A percentile compares a stretch with the other conserved stretches of the same genome.
Evolutionary conservation across 1,140 invertebrate species (phyloP).

Genomic region (Pissodes strobi): DNA sequence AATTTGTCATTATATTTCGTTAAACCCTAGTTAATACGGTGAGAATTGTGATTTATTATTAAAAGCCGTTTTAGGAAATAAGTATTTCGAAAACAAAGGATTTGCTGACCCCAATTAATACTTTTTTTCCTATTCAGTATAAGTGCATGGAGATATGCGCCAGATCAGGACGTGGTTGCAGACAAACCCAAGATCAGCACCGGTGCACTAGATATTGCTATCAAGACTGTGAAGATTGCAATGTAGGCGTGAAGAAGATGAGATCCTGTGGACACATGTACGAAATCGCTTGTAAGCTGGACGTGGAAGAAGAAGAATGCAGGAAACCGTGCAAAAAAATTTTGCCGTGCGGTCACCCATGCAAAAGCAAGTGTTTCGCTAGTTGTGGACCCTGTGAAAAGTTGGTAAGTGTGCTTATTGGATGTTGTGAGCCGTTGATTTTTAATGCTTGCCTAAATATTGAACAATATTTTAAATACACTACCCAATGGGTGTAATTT

Average conservation of each 20-base stretch:
- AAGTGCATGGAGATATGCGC: conserved; percentile 58
- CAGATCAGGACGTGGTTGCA: conserved; percentile 55
- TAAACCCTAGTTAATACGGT: background rate
- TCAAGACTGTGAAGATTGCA: conserved; percentile 60
- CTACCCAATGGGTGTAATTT: no score
- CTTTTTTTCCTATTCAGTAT: conserved; percentile 52
- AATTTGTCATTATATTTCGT: background rate
- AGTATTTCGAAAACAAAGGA: no score
- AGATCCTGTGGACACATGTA: conserved; percentile 57
- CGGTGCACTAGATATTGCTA: conserved; percentile 58
- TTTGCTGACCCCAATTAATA: no score
- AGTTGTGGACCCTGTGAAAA: conserved; percentile 56
- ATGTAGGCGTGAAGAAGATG: conserved; percentile 56
- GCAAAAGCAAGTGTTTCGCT: conserved; percentile 57
- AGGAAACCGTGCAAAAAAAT: conserved; percentile 56
- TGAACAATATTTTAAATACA: background rate
- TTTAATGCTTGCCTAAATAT: background rate
- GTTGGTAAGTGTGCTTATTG: conserved; percentile 49
- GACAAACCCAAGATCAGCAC: conserved; percentile 49
- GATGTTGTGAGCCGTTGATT: background rate
- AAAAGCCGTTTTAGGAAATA: no score
- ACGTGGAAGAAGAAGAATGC: conserved; percentile 54
- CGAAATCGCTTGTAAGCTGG: conserved; percentile 52
- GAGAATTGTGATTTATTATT: no score
- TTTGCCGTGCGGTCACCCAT: conserved; percentile 59